Evolutionary conservation across 2,113 vertebrate genomes (phyloP).

Genomic region (Gavialis gangeticus): DNA sequence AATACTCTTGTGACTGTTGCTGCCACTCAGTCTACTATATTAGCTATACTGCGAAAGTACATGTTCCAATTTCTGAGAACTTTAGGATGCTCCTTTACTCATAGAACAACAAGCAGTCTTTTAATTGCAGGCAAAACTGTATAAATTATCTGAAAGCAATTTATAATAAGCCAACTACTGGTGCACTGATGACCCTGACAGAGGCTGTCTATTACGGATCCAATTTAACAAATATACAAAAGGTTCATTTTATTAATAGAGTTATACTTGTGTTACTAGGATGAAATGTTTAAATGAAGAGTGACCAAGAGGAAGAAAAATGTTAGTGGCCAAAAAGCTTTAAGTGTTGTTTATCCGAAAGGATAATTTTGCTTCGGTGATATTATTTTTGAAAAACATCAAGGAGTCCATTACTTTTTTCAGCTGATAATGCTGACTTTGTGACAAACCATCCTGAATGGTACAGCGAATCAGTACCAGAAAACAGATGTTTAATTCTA

Average conservation of each 20-base stretch:
- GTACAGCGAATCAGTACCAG: conserved; percentile 43
- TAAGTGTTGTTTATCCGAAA: conserved; percentile 14
- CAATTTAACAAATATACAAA: accelerated
- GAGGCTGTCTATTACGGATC: neutral
- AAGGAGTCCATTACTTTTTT: conserved; percentile 17
- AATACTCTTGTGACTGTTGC: neutral
- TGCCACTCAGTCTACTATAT: neutral
- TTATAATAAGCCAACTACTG: neutral
- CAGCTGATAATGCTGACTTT: conserved; percentile 37
- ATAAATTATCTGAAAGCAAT: neutral
- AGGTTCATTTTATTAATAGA: neutral
- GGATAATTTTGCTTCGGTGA: conserved; percentile 30
- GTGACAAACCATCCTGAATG: conserved; percentile 32
- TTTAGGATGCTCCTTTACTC: neutral
- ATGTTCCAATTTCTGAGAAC: neutral
- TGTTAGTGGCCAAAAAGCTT: neutral
- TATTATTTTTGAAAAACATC: conserved; percentile 40
- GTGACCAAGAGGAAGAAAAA: neutral
- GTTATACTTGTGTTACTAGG: neutral
- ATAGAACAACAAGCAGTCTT: neutral
- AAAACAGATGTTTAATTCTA: conserved; percentile 17
- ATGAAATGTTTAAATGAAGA: neutral
- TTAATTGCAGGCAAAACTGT: neutral
- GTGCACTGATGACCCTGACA: neutral
- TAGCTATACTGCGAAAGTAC: neutral